These are phyloP conservation scores for Nematopogon swammerdamellus DNA, from an alignment of 2,888 invertebrate genomes.

Conservation along the genomic window DNA sequence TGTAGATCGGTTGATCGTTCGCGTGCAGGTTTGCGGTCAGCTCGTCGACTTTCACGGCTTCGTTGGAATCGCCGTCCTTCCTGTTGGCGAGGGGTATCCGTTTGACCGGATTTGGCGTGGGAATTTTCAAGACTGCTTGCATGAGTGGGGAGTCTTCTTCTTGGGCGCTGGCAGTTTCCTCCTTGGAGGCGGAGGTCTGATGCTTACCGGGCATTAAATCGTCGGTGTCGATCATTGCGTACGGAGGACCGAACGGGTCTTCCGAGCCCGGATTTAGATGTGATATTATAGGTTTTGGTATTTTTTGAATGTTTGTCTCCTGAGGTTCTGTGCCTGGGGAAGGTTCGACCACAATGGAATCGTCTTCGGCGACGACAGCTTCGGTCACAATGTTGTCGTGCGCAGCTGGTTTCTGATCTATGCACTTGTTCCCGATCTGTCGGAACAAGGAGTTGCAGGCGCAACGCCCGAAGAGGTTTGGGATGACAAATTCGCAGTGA, in stretches of 20 bases:
- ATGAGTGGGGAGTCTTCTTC: slow-evolving; percentile 37
- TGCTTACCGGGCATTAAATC: slow-evolving; percentile 33
- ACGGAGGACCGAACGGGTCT: slow-evolving; percentile 21
- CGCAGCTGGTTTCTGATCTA: slow-evolving; percentile 35
- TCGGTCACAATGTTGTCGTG: slow-evolving; percentile 27
- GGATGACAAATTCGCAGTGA: slow-evolving; percentile 86
- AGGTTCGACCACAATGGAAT: slow-evolving; percentile 20
- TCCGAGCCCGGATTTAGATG: slow-evolving; percentile 18
- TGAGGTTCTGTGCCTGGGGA: slow-evolving; percentile 18
- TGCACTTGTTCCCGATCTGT: slow-evolving; percentile 63
- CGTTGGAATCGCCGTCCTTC: slow-evolving; percentile 40
- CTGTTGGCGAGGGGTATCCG: slow-evolving; percentile 29
- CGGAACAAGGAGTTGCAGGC: slow-evolving; percentile 69
- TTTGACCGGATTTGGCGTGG: slow-evolving; percentile 32
- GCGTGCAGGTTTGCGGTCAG: slow-evolving; percentile 46
- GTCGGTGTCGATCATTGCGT: slow-evolving; percentile 22
- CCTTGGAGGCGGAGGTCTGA: slow-evolving; percentile 31
- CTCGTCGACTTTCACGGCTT: slow-evolving; percentile 32
- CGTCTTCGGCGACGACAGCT: slow-evolving; percentile 38
- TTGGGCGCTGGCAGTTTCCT: slow-evolving; percentile 36
- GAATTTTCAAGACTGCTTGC: slow-evolving; percentile 43
- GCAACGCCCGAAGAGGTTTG: slow-evolving; percentile 85
- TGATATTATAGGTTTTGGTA: slow-evolving; percentile 20
- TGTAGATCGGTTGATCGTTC: slow-evolving; percentile 46
- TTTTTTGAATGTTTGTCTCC: slow-evolving; percentile 17